Evolutionary conservation across 1,140 invertebrate species (phyloP), one percentile per base, ranked within the genome.

Genomic region (Nilaparvata lugens): DNA sequence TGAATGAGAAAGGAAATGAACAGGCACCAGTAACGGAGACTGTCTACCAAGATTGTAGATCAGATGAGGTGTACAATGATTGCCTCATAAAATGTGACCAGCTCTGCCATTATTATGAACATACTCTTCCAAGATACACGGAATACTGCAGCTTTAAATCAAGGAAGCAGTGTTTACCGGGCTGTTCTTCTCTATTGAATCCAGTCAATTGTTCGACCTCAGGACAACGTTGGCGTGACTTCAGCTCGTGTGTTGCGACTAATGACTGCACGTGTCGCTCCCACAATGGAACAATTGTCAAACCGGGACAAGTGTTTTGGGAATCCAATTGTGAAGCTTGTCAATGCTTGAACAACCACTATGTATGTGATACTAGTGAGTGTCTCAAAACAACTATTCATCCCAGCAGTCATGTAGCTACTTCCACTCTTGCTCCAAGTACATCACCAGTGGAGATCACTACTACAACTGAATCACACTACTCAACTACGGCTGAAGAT

Each of bases 261-360:
- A 74, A 79, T 25, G 84, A 89, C 59, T 91, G 89, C 67, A 82
- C 82, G 4, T 91, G 88, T 67, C 73, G 76, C 28, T 79, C 83
- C 21, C 71, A 78, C 9, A 71, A 80, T 21, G 84, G 84, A 35
- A 71, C 77, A 57, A 71, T 80, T 5, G 74, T 90, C 1, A 84
- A 84, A 78, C 84, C 86, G 4, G 83, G 84, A 4, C 75, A 74
- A 6, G 72, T 83, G 1, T 59, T 75, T 2, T 66, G 77, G n/a
- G 77, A 79, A 53, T 77, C 77, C 5, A 76, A 78, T 0, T 89
- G 86, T 65, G 77, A 81, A 67, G 76, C 79, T 16, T 91, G 89
- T 65, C 87, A 90, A 65, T 92, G 89, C 65, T 72, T 88, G 1
- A 79, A 87, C 65, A 89, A 91, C 71, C 77, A 76, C n/a, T 81